These are phyloP conservation scores for Mimumesa dahlbomi DNA, from an alignment of 2,888 invertebrate genomes.

Conservation along the genomic window DNA sequence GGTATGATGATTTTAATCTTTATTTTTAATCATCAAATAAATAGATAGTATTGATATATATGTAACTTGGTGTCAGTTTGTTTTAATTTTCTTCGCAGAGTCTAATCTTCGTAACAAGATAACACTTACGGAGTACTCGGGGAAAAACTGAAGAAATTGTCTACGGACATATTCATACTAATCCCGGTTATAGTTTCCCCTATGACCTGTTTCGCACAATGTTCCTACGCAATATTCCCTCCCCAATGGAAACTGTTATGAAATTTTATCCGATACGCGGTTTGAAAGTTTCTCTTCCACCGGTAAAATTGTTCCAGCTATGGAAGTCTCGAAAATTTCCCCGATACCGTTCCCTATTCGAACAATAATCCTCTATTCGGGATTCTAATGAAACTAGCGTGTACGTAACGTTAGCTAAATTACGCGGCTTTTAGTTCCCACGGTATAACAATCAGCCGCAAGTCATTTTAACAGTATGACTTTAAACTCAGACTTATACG, in stretches of 20 bases:
- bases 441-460: too few species aligned
- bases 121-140: slow-evolving; percentile 6
- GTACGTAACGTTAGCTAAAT: neutral
- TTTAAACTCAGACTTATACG: too few species aligned
- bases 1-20: too few species aligned
- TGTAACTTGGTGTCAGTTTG: too few species aligned
- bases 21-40: too few species aligned
- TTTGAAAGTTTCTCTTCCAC: slow-evolving; percentile 32
- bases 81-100: slow-evolving; percentile 5
- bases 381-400: slow-evolving; percentile 8
- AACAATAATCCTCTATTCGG: slow-evolving; percentile 7
- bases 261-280: slow-evolving; percentile 45
- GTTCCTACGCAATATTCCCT: slow-evolving; percentile 46
- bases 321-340: slow-evolving; percentile 29
- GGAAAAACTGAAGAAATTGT: slow-evolving; percentile 37
- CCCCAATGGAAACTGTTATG: slow-evolving; percentile 44
- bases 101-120: slow-evolving; percentile 20
- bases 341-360: slow-evolving; percentile 7
- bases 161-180: slow-evolving; percentile 30
- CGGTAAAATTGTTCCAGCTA: slow-evolving; percentile 26
- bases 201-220: slow-evolving; percentile 34
- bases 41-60: too few species aligned
- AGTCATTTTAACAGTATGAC: too few species aligned
- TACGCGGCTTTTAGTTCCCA: too few species aligned
- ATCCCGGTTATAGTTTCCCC: slow-evolving; percentile 23